phyloP scores from a whole-genome alignment of 1,140 invertebrate genomes.

The Lethocerus indicus region DNA sequence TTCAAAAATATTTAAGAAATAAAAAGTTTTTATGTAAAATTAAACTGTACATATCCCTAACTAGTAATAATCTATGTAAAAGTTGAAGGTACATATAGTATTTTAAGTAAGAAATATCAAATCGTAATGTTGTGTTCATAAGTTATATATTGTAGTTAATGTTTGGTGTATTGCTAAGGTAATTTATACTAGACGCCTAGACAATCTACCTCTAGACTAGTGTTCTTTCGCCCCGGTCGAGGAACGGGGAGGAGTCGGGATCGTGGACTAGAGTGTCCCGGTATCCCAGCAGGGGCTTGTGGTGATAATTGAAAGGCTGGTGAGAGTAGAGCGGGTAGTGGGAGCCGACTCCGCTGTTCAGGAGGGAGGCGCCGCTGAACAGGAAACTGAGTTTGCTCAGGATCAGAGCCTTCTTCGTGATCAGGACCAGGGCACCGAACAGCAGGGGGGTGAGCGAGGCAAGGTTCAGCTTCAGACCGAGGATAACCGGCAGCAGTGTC shows the following conservation, averaged over 20 bases:
- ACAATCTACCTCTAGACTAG: too few species aligned
- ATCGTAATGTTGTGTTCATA: too few species aligned
- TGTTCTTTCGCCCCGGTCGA: constrained; percentile 1
- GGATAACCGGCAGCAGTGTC: constrained; percentile 12
- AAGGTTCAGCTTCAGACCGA: constrained; percentile 15
- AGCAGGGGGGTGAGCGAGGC: constrained; percentile 12
- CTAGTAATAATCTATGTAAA: too few species aligned
- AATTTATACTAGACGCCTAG: too few species aligned
- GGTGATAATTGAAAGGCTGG: not conserved
- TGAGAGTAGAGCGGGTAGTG: not conserved
- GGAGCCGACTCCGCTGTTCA: not conserved
- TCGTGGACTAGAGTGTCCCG: not conserved
- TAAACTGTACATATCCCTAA: too few species aligned
- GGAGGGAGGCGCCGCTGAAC: constrained; percentile 9
- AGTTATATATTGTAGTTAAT: too few species aligned
- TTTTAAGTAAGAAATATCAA: too few species aligned
- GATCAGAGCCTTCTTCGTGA: constrained; percentile 16
- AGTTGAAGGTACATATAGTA: too few species aligned
- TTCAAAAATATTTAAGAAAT: too few species aligned
- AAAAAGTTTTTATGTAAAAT: too few species aligned
- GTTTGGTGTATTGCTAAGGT: too few species aligned
- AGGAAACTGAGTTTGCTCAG: constrained; percentile 15
- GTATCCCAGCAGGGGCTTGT: not conserved
- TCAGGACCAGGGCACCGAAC: constrained; percentile 11
- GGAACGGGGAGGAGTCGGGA: not conserved